A percentile compares a stretch with the other conserved stretches of the same genome.
These are phyloP conservation scores for Brachionus calyciflorus DNA, from an alignment of 1,140 invertebrate genomes.

Conservation along the genomic window DNA sequence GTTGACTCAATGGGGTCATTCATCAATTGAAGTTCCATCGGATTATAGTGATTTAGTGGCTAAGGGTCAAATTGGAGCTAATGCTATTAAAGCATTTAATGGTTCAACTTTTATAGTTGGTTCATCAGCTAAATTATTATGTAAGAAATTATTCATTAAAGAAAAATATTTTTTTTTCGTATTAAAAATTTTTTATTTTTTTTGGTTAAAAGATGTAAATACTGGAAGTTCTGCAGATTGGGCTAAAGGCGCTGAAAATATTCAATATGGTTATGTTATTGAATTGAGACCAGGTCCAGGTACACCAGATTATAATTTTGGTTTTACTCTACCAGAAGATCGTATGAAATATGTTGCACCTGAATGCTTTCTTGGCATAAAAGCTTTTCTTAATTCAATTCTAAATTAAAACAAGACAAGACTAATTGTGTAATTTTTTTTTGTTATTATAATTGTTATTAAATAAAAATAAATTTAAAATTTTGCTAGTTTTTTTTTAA, in stretches of 20 bases:
- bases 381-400: not conserved
- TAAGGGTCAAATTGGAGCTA: constrained; percentile 25
- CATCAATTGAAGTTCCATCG: not conserved
- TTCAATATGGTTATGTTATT: constrained; percentile 49
- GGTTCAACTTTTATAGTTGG: constrained; percentile 25
- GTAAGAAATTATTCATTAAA: constrained; percentile 1
- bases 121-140: constrained; percentile 25
- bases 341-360: constrained; percentile 13
- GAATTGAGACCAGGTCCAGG: constrained; percentile 48
- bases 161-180: not conserved
- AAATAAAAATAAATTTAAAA: too few species aligned
- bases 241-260: constrained; percentile 48
- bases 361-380: constrained; percentile 24
- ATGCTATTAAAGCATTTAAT: constrained; percentile 23
- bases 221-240: constrained; percentile 50
- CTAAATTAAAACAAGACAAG: too few species aligned
- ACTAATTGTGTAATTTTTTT: too few species aligned
- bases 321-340: constrained; percentile 38
- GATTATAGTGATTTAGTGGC: constrained; percentile 21
- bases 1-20: constrained; percentile 37
- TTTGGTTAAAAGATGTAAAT: constrained; percentile 5
- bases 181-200: not conserved
- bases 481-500: too few species aligned
- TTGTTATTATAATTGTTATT: too few species aligned
- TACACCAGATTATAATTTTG: constrained; percentile 27